Base-by-base conservation (phyloP, 2,888 invertebrate genomes). In the Saturnia pavonia region DNA sequence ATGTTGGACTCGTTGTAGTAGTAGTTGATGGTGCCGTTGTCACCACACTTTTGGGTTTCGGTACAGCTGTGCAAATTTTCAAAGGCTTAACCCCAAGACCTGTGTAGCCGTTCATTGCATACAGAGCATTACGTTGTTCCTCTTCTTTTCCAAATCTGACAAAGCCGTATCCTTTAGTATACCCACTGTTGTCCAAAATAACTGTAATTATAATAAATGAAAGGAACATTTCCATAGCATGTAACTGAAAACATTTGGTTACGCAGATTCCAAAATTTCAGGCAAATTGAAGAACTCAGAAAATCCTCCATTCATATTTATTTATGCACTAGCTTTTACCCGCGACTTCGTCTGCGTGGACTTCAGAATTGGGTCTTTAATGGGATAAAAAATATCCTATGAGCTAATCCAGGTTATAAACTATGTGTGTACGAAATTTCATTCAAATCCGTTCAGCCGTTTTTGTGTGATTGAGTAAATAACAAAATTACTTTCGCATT, bases 121-220 rank as follows among this genome's bases (percentile, higher is more conserved):
- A 96, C 69, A 99, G 91, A 74, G 99, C 98, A 80, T 97, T 97
- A 82, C 98, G 97, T 88, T 99, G 99, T 84, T 98, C 98, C 72
- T 98, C 97, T 88, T 99, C 99, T 81, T 97, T 97, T 7, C 98
- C 97, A 87, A 99, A 99, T 76, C 98, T 95, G 14, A 99, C 98
- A 90, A 99, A 99, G 8, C 99, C 99, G 88, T 98, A 99, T 19
- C 99, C 99, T 91, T 98, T 98, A 81, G 98, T 98, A 82, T 97
- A 97, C 4, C 99, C 99, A 73, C 97, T 96, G 76, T 95, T 96
- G 83, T 99, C 99, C 80, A 98, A 91, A 79, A 99, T 98, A 43
- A 99, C 99, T 97, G 90, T 43, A 94, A 40, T 45, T 27, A 54
- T n/a, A 54, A 19, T 7, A n/a, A 19, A 22, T 22, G 1, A 54